These are phyloP conservation scores for Loripinus fragilis DNA, from an alignment of 2,888 invertebrate genomes.

Conservation along the genomic window DNA sequence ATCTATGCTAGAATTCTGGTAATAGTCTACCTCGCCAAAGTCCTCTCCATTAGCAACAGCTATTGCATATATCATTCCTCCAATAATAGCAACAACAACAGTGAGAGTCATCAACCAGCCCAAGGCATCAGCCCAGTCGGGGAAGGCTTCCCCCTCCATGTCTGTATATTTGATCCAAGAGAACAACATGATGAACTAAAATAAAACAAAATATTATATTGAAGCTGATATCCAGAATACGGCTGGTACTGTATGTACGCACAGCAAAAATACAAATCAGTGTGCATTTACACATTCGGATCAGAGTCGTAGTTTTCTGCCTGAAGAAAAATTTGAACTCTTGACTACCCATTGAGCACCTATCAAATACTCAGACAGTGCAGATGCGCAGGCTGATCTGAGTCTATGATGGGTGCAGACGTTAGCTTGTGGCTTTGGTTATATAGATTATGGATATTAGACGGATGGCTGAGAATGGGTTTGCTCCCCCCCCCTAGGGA, in stretches of 20 bases:
- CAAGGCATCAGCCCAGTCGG: slow-evolving; percentile 77
- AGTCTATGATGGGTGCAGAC: background rate
- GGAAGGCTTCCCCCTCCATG: slow-evolving; percentile 72
- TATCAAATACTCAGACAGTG: background rate
- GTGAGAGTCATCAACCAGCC: slow-evolving; percentile 81
- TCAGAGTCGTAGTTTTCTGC: too few relatives aligned
- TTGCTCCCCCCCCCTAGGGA: too few relatives aligned
- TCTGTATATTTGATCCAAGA: slow-evolving; percentile 80
- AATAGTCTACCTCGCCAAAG: slow-evolving; percentile 46
- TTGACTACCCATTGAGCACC: too few relatives aligned
- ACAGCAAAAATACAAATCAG: too few relatives aligned
- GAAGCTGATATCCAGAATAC: too few relatives aligned
- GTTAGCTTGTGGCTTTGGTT: too few relatives aligned
- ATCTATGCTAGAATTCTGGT: too few relatives aligned
- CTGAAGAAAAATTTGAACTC: too few relatives aligned
- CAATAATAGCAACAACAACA: slow-evolving; percentile 74
- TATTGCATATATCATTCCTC: slow-evolving; percentile 67
- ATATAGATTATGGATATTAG: too few relatives aligned
- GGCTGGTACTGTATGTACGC: too few relatives aligned
- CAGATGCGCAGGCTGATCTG: background rate
- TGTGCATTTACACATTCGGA: too few relatives aligned
- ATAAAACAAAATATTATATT: background rate
- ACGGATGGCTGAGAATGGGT: too few relatives aligned
- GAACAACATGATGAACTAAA: slow-evolving; percentile 85
- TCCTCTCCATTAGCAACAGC: slow-evolving; percentile 57